These are phyloP conservation scores for Oeneis ivallda DNA, from an alignment of 2,888 invertebrate genomes.

Conservation along the genomic window DNA sequence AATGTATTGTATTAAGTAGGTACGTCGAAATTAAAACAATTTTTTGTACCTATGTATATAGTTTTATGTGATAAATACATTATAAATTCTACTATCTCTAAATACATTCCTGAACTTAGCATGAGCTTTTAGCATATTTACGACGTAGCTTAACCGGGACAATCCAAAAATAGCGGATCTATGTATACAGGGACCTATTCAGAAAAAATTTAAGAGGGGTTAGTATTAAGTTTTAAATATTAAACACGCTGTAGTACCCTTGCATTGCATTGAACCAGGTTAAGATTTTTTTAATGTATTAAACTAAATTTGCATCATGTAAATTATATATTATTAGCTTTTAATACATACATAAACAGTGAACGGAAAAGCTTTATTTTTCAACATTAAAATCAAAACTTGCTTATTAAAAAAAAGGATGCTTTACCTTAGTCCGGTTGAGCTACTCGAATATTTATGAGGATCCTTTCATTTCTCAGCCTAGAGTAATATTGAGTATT, in stretches of 20 bases:
- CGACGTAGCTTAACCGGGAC: not conserved
- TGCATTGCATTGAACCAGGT: no score
- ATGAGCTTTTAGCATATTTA: conserved; percentile 1
- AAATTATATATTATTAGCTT: no score
- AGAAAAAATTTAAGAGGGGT: not conserved
- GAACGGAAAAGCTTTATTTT: no score
- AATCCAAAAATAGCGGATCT: not conserved
- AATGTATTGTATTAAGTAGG: not conserved
- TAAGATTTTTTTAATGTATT: no score
- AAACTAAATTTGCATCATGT: no score
- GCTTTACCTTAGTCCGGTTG: no score
- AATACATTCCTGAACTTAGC: not conserved
- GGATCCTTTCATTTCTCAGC: not conserved
- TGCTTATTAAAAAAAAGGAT: no score
- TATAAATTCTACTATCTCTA: not conserved
- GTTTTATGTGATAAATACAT: conserved; percentile 10
- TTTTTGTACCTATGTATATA: not conserved
- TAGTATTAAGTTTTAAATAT: no score
- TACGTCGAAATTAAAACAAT: not conserved
- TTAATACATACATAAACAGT: no score
- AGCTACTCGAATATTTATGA: not conserved
- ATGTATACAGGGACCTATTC: not conserved
- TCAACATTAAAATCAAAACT: no score
- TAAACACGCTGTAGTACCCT: no score
- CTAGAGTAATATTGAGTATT: not conserved